phyloP scores from a whole-genome alignment of 64 coral and sea anemone genomes.

The Pocillopora verrucosa region DNA sequence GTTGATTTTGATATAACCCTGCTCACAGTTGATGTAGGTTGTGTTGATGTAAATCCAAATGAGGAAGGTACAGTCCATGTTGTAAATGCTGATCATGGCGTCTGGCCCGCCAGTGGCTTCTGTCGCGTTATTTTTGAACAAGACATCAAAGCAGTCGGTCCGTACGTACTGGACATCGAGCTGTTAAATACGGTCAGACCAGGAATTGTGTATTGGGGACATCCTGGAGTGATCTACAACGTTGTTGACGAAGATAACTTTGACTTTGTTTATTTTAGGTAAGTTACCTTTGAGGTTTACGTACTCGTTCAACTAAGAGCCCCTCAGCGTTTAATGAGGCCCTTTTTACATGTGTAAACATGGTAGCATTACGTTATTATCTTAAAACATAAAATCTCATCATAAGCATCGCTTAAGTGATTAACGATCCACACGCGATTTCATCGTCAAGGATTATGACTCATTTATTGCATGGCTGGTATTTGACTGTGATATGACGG shows the following conservation, averaged over 20 bases:
- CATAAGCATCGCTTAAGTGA: no score
- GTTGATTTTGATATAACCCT: no score
- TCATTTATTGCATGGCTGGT: no score
- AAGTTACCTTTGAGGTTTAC: not conserved
- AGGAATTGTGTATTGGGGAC: not conserved
- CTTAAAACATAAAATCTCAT: no score
- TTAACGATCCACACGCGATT: no score
- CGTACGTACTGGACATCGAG: not conserved
- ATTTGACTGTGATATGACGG: no score
- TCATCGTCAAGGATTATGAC: no score
- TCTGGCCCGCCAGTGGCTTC: not conserved
- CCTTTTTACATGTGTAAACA: no score
- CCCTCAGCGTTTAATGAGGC: no score
- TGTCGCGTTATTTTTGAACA: not conserved
- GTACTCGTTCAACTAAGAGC: not conserved
- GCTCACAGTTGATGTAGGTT: no score
- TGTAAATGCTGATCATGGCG: not conserved
- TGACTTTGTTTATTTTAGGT: slow-evolving; percentile 25
- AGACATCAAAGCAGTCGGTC: not conserved
- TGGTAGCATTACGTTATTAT: no score
- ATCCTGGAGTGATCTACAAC: slow-evolving; percentile 47
- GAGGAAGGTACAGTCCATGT: not conserved
- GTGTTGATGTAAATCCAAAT: no score
- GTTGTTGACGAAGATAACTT: slow-evolving; percentile 32
- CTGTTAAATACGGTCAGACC: slow-evolving; percentile 7